Percentiles rank a stretch among this genome's conserved stretches.
Conservation (phyloP, 2,888 invertebrate species). For the Platynereis dumerilii region DNA sequence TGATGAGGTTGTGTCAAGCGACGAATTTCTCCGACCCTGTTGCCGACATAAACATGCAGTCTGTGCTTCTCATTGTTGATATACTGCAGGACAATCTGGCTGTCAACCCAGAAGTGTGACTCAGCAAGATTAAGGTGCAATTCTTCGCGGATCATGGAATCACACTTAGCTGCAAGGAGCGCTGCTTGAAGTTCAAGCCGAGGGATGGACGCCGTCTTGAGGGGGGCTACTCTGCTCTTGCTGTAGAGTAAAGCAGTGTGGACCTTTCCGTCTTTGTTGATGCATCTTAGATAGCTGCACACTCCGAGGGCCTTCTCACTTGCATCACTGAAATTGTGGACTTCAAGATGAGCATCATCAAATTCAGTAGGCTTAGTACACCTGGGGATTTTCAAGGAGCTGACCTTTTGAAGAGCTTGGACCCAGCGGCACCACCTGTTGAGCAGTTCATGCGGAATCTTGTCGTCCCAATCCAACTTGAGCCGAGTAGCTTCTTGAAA, state of each 20-base stretch:
- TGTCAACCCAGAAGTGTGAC: conserved; percentile 33
- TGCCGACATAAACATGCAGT: conserved; percentile 45
- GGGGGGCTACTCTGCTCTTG: conserved; percentile 26
- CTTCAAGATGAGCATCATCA: conserved; percentile 1
- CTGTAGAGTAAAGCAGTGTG: conserved; percentile 16
- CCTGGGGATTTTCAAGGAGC: no score
- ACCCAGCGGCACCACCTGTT: conserved; percentile 37
- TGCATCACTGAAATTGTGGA: conserved; percentile 30
- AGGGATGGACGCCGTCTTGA: conserved; percentile 22
- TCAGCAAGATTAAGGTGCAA: conserved; percentile 8
- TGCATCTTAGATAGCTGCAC: no score
- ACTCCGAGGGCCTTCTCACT: no score
- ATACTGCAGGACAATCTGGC: conserved; percentile 28
- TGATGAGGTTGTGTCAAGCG: conserved; percentile 25
- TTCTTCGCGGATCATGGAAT: conserved; percentile 23
- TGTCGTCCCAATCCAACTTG: conserved; percentile 37
- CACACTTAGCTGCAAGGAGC: conserved; percentile 14
- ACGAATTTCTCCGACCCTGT: conserved; percentile 41
- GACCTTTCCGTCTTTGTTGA: conserved; percentile 13
- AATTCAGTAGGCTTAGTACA: no score
- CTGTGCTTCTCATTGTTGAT: conserved; percentile 29
- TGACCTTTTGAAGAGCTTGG: not conserved
- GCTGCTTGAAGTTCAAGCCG: conserved; percentile 29
- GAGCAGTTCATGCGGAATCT: conserved; percentile 31
- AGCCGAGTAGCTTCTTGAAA: conserved; percentile 37